Conservation (phyloP, 2,888 invertebrate species). For the Anthrax anthrax region DNA sequence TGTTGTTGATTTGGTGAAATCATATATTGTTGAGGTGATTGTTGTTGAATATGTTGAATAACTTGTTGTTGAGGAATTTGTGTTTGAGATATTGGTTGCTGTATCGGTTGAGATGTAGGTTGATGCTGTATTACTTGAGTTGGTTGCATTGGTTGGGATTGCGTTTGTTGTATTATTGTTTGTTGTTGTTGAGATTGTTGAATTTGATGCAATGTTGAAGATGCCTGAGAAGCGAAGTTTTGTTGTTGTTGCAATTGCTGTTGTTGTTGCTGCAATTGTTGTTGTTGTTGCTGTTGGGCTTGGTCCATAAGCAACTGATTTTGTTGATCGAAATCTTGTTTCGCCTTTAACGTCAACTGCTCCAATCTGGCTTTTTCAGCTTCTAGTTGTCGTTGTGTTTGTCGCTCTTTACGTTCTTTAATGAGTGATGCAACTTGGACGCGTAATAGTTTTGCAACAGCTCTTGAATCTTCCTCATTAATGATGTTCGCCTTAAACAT, state of each 20-base stretch:
- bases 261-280: conserved; percentile 11
- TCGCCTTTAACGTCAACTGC: conserved; percentile 39
- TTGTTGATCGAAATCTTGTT: conserved; percentile 37
- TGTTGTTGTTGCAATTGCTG: conserved; percentile 15
- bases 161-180: conserved; percentile 18
- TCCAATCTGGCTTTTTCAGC: conserved; percentile 38
- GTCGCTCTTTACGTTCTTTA: conserved; percentile 46
- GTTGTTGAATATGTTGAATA: neutral
- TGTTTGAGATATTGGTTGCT: conserved; percentile 11
- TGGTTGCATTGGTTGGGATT: conserved; percentile 25
- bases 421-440: conserved; percentile 46
- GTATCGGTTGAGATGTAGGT: conserved; percentile 8
- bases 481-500: conserved; percentile 92
- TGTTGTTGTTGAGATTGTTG: conserved; percentile 15
- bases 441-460: conserved; percentile 80
- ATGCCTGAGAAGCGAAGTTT: no score
- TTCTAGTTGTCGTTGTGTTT: conserved; percentile 45
- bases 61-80: conserved; percentile 8
- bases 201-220: conserved; percentile 13
- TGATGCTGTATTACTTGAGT: conserved; percentile 2
- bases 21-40: neutral
- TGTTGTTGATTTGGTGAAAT: conserved; percentile 14
- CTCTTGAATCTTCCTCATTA: conserved; percentile 86
- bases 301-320: conserved; percentile 10
- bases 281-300: conserved; percentile 6